Evolutionary conservation across 2,888 invertebrate species (phyloP).

Genomic region (Brassicogethes aeneus): DNA sequence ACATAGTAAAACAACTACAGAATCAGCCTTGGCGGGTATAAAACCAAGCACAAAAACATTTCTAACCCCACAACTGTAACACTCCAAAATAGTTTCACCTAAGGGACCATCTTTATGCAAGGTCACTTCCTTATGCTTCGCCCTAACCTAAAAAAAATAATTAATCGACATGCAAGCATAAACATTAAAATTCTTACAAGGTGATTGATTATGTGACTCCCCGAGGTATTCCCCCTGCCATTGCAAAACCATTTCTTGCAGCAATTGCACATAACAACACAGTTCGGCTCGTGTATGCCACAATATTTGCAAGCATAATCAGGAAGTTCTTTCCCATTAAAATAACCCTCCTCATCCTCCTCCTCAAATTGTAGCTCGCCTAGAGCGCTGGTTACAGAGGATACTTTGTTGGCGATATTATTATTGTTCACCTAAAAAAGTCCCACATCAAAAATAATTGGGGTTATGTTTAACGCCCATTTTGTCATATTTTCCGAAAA

Average conservation of each 20-base stretch:
- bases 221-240: conserved; percentile 95
- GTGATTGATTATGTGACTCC: conserved; percentile 98
- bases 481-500: too few relatives aligned
- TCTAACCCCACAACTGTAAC: conserved; percentile 96
- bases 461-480: conserved; percentile 2
- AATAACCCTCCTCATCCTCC: conserved; percentile 86
- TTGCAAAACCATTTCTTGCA: conserved; percentile 99
- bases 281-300: conserved; percentile 94
- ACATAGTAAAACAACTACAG: conserved; percentile 93
- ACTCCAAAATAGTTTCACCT: conserved; percentile 95
- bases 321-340: conserved; percentile 80
- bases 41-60: conserved; percentile 98
- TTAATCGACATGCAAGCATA: too few relatives aligned
- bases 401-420: conserved; percentile 53
- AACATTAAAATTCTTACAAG: conserved; percentile 51
- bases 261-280: conserved; percentile 96
- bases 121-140: conserved; percentile 99
- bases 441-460: neutral
- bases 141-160: conserved; percentile 46
- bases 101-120: conserved; percentile 95
- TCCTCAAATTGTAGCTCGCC: conserved; percentile 93
- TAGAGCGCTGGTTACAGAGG: conserved; percentile 60
- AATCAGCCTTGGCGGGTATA: conserved; percentile 98
- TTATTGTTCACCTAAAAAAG: conserved; percentile 38
- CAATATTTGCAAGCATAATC: conserved; percentile 98